Percentiles rank a stretch among this genome's conserved stretches.
Conservation (phyloP, 1,140 invertebrate species). For the Sipha flava region DNA sequence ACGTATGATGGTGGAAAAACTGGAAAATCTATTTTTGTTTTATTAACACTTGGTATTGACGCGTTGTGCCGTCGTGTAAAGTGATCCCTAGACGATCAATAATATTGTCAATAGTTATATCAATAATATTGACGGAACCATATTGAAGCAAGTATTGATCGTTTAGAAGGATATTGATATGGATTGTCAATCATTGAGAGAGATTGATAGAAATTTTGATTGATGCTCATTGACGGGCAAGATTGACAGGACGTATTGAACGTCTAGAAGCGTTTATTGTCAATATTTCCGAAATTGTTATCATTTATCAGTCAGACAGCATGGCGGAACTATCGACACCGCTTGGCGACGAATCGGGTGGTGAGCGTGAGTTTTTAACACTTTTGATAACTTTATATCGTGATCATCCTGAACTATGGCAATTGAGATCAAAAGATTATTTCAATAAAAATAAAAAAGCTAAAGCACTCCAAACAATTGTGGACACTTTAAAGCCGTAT, state of each 20-base stretch:
- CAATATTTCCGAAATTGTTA: background rate
- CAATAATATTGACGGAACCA: background rate
- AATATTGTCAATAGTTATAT: too few species aligned
- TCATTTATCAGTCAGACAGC: background rate
- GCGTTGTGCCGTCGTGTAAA: too few species aligned
- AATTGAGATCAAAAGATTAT: conserved; percentile 4
- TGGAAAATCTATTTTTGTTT: too few species aligned
- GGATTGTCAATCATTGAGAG: background rate
- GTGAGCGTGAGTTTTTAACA: background rate
- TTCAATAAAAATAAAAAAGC: background rate
- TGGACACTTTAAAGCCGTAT: background rate
- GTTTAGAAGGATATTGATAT: background rate
- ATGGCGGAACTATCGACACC: background rate
- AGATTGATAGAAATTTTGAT: conserved; percentile 4
- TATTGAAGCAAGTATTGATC: background rate
- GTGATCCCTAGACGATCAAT: too few species aligned
- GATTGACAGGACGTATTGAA: background rate
- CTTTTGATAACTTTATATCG: background rate
- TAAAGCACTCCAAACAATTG: background rate
- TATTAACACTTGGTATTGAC: too few species aligned
- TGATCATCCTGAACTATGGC: conserved; percentile 7
- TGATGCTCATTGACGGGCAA: background rate
- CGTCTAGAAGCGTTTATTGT: background rate
- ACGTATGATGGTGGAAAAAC: too few species aligned
- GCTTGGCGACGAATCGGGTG: background rate